Base-by-base conservation (phyloP, 2,113 vertebrate genomes). In the Gymnarchus niloticus region DNA sequence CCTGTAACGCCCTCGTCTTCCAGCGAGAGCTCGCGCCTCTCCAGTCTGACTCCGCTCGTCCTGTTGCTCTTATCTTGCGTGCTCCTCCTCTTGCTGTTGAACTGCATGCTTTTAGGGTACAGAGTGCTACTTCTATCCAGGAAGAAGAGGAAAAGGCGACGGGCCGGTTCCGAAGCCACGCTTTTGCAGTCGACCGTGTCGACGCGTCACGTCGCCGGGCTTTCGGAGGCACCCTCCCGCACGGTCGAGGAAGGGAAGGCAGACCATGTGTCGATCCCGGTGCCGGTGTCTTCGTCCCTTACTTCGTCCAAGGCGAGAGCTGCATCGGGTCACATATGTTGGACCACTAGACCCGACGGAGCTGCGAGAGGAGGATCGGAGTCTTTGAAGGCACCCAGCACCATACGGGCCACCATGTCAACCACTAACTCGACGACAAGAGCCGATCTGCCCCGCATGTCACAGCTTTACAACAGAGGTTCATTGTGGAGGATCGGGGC, bases 11-110 rank as follows among this genome's bases (percentile, higher is more conserved):
- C 90, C 52, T 6, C 90, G 28, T 52, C 87, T 85, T 59, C 89
- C 87, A 88, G 83, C 4, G 93, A 92, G 59, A 89, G 87, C 65
- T 83, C 88, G 73, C 90, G 92, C 0, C 90, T 93, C 84, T 90
- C 91, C 0, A 92, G 88, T 33, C 57, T 96, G 86, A 92, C 92
- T 4, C 59, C 95, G 1, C 91, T 95, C 3, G 88, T 95, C 12
- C 92, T 95, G 0, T 83, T 95, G 69, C 92, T 96, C 44, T 89
- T 95, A 2, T 94, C 95, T 8, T 95, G 92, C 21, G 93, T 96
- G 56, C 87, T 95, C 8, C 69, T 94, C 0, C 91, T 96, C 84
- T 89, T 95, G 0, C 87, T 95, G 52, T 89, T 96, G 2, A 95
- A 95, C 92, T 94, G 94, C 78, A 49, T 95, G 65, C 91, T 95